Evolutionary conservation across 30 jellyfish, hydroid and myxozoan genomes (phyloP).

Genomic region (Chironex yamaguchii): DNA sequence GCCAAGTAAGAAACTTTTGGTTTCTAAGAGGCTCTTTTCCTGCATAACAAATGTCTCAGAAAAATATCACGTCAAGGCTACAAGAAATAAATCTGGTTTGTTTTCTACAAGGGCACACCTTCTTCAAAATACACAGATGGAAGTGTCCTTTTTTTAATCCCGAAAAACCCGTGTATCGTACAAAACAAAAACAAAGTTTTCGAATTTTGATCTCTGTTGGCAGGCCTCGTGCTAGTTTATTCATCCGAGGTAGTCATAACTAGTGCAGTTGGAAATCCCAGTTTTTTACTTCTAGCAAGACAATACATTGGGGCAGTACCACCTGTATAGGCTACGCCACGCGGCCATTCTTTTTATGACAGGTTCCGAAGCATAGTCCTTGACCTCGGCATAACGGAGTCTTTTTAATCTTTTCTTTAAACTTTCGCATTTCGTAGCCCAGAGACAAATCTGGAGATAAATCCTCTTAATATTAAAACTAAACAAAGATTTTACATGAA

Average conservation of each 20-base stretch:
- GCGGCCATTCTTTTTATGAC: not conserved
- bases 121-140: not conserved
- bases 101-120: not conserved
- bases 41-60: no score
- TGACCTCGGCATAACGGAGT: constrained; percentile 1
- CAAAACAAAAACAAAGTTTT: not conserved
- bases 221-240: not conserved
- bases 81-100: no score
- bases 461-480: not conserved
- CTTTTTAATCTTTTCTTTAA: not conserved
- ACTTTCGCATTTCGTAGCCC: not conserved
- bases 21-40: no score
- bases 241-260: constrained; percentile 1
- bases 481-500: not conserved
- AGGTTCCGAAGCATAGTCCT: not conserved
- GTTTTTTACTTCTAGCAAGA: not conserved
- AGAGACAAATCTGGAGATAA: not conserved
- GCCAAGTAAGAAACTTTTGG: no score
- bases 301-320: not conserved
- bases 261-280: not conserved
- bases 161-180: not conserved
- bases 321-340: not conserved
- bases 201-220: not conserved
- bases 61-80: no score
- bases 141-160: not conserved